Base-by-base conservation (phyloP, 1,140 invertebrate species). In the Drosophila micromelanica region DNA sequence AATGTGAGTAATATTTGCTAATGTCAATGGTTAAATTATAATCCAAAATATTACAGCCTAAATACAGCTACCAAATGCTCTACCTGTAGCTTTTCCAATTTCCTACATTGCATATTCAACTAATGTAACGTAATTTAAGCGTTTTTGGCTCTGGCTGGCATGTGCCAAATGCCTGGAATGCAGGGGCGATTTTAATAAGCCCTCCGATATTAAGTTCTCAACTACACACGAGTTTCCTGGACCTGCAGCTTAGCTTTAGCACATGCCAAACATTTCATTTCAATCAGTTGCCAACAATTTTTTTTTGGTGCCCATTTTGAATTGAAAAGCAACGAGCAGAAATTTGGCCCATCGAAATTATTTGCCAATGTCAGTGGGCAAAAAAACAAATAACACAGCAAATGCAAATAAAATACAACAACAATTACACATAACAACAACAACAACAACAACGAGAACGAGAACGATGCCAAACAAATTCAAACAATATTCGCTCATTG, bases 401-500 rank as follows among this genome's bases (percentile, higher is more conserved):
- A 62, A 80, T 86, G 67, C 78, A 87, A 76, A 81, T 82, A 64
- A 75, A 52, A 71, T 43, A 62, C 51, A 63, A 17, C 8, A 13
- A 35, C 42, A 20, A 27, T 37, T 46, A 64, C 13, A 38, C 45
- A n/a, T 6, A 23, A 17, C 38, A 60, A 12, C n/a, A 61, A 43
- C 23, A 62, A 59, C 17, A 62, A 64, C 17, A 52, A 13, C 43
- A 60, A 27, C 20, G 54, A 70, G 37, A 52, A 68, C 38, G 56
- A 32, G 30, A 62, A 70, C 42, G 52, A 68, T 76, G 76, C 65
- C 72, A 76, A 86, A 77, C 62, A 81, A 78, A 81, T 76, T 87
- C 78, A 87, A 86, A 78, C 75, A 78, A 87, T 81, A 76, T 78
- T 87, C 55, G 78, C 75, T 65, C 68, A 76, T 76, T 86, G 82